These are phyloP conservation scores for Montipora foliosa DNA, from an alignment of 64 coral and sea anemone species.

Conservation along the genomic window DNA sequence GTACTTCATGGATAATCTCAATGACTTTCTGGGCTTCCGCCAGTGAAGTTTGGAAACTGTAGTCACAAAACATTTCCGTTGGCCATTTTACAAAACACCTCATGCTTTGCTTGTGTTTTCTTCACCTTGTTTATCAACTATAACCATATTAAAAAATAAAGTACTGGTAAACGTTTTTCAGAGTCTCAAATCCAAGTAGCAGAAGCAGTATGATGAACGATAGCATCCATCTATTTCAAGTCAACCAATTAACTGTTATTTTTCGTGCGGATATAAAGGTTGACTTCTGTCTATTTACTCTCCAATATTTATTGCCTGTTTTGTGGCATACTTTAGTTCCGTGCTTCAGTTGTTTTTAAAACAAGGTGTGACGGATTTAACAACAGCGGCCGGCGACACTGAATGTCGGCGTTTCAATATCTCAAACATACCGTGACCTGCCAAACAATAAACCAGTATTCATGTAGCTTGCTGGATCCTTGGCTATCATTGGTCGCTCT, in stretches of 20 bases:
- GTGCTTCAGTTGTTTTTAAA: constrained; percentile 24
- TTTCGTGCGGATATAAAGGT: neutral
- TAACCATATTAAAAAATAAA: neutral
- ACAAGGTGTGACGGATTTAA: constrained; percentile 22
- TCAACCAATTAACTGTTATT: no score
- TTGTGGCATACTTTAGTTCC: constrained; percentile 39
- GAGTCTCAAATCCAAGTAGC: no score
- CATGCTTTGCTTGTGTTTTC: no score
- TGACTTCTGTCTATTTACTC: neutral
- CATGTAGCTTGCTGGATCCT: neutral
- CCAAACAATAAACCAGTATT: constrained; percentile 42
- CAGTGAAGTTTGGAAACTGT: no score
- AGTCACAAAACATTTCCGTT: no score
- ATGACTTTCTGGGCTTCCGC: no score
- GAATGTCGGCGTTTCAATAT: constrained; percentile 17
- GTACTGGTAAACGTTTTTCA: neutral
- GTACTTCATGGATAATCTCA: no score
- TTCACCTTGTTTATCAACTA: no score
- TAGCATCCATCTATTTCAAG: no score
- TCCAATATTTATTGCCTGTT: neutral
- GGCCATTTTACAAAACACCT: no score
- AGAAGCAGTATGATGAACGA: no score
- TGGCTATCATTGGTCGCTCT: neutral
- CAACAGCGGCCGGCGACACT: constrained; percentile 14
- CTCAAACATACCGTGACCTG: constrained; percentile 28